Conservation (phyloP, 2,888 invertebrate species). For the Adelphocoris suturalis region DNA sequence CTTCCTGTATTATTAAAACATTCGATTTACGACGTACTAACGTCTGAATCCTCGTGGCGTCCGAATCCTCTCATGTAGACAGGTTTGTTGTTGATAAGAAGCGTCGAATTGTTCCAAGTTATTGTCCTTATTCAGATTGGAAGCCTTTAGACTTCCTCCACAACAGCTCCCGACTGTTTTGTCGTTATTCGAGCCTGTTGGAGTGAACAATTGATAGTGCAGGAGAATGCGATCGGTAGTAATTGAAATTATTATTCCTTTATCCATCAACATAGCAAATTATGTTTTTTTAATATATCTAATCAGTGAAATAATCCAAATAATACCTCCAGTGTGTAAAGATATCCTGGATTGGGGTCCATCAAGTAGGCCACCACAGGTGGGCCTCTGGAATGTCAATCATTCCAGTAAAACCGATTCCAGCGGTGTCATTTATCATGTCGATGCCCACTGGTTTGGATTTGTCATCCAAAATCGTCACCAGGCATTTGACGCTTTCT, state of each 20-base stretch:
- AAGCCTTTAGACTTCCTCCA: constrained; percentile 89
- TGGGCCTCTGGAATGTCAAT: constrained; percentile 86
- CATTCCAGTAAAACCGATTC: constrained; percentile 81
- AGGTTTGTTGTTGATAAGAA: constrained; percentile 90
- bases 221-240: too few species aligned
- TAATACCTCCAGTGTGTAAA: constrained; percentile 89
- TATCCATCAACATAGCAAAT: too few species aligned
- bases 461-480: constrained; percentile 81
- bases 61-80: constrained; percentile 96
- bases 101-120: constrained; percentile 86
- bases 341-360: constrained; percentile 88
- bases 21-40: too few species aligned
- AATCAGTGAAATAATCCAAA: too few species aligned
- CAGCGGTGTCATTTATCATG: constrained; percentile 77
- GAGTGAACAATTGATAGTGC: neutral
- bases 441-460: constrained; percentile 81
- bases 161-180: constrained; percentile 64
- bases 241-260: too few species aligned
- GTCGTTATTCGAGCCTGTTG: constrained; percentile 77
- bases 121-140: constrained; percentile 94
- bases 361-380: constrained; percentile 97
- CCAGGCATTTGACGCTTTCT: constrained; percentile 75
- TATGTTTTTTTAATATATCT: too few species aligned
- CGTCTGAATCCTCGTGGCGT: constrained; percentile 96
- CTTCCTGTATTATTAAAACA: too few species aligned